Conservation (phyloP, 2,797 vertebrate species). For the Calcarius lapponicus region DNA sequence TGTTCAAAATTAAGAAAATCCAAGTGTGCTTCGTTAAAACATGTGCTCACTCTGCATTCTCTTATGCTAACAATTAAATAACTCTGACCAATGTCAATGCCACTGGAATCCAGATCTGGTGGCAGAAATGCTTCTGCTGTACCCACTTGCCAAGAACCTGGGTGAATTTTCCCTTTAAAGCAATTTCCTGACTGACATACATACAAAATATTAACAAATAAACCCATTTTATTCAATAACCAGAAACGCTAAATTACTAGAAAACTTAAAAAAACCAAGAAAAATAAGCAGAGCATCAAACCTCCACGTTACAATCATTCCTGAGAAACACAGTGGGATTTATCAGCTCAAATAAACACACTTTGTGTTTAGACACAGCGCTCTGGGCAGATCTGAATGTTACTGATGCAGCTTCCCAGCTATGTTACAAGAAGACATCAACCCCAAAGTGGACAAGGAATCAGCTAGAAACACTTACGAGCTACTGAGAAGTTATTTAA, state of each 20-base stretch:
- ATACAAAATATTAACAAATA: not conserved
- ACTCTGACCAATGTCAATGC: not conserved
- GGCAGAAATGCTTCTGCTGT: not conserved
- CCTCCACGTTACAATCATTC: not conserved
- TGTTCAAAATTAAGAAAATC: slow-evolving; percentile 7
- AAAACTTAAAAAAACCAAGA: not conserved
- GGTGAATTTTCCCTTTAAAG: not conserved
- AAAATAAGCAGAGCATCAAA: not conserved
- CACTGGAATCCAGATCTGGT: not conserved
- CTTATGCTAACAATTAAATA: not conserved
- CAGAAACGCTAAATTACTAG: not conserved
- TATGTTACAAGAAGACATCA: not conserved
- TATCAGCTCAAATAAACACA: not conserved
- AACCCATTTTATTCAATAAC: not conserved
- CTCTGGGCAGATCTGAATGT: not conserved
- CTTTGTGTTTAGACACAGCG: fast-evolving
- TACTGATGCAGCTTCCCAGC: not conserved
- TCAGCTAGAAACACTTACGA: slow-evolving; percentile 82
- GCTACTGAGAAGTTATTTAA: slow-evolving; percentile 99
- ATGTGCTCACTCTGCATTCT: not conserved
- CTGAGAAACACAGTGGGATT: not conserved
- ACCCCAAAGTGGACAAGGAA: not conserved
- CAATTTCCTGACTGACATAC: not conserved
- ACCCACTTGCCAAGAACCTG: not conserved
- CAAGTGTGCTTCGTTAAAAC: not conserved